A percentile compares a stretch with the other conserved stretches of the same genome.
Evolutionary conservation across 2,797 vertebrate genomes (phyloP).

Genomic region (Geotrypetes seraphini): DNA sequence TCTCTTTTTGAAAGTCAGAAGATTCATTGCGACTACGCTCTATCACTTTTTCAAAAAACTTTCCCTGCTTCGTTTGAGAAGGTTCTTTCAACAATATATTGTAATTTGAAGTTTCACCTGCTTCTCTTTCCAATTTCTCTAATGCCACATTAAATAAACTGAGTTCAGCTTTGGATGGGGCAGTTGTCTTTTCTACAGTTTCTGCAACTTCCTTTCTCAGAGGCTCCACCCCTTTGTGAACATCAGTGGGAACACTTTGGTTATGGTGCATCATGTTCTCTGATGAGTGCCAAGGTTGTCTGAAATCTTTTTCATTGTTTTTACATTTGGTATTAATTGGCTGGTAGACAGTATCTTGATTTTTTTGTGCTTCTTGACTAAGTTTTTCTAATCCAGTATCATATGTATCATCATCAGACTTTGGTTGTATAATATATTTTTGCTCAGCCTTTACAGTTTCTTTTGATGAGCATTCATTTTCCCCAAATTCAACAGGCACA

Average conservation of each 20-base stretch:
- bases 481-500: constrained; percentile 22
- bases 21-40: not conserved
- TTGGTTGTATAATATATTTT: constrained; percentile 21
- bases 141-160: constrained; percentile 4
- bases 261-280: not conserved
- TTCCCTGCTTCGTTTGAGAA: constrained; percentile 11
- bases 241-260: not conserved
- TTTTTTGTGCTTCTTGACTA: constrained; percentile 1
- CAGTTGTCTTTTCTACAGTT: constrained; percentile 6
- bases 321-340: constrained; percentile 13
- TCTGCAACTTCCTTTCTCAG: constrained; percentile 21
- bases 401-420: constrained; percentile 23
- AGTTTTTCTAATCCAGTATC: constrained; percentile 22
- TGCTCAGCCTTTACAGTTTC: constrained; percentile 21
- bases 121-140: constrained; percentile 24
- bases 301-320: not conserved
- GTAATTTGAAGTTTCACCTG: constrained; percentile 6
- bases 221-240: not conserved
- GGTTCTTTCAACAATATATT: constrained; percentile 14
- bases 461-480: constrained; percentile 1
- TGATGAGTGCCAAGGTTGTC: not conserved
- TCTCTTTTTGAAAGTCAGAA: constrained; percentile 1
- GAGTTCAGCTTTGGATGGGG: constrained; percentile 4
- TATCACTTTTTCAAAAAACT: constrained; percentile 10
- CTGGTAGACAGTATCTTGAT: not conserved